Evolutionary conservation across 2,113 vertebrate species (phyloP).

Genomic region (Picathartes gymnocephalus): DNA sequence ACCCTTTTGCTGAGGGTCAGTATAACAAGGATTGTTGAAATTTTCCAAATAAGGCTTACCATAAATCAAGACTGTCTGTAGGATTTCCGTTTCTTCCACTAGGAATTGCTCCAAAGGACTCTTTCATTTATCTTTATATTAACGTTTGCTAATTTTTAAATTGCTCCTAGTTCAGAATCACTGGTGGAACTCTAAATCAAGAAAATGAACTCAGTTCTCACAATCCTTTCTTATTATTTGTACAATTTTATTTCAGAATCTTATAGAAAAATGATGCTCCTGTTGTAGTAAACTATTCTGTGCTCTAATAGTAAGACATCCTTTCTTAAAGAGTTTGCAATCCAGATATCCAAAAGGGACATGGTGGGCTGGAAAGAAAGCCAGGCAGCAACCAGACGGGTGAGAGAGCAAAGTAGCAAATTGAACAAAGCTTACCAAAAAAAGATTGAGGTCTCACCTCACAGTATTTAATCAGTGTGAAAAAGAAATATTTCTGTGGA

Average conservation of each 20-base stretch:
- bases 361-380: neutral
- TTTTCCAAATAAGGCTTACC: neutral
- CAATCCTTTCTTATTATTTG: neutral
- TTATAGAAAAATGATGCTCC: neutral
- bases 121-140: neutral
- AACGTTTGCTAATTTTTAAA: neutral
- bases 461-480: constrained; percentile 3
- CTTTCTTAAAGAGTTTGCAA: neutral
- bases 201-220: neutral
- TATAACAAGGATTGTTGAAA: neutral
- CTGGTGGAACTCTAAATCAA: neutral
- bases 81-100: neutral
- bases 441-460: neutral
- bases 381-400: neutral
- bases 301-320: neutral
- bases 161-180: neutral
- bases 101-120: neutral
- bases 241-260: neutral
- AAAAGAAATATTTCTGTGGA: neutral
- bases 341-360: neutral
- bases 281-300: neutral
- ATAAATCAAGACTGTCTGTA: neutral
- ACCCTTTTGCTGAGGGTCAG: neutral
- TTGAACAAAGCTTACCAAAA: constrained; percentile 11
- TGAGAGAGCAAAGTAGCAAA: neutral